Base-by-base conservation (phyloP, 2,113 vertebrate species). In the Gallinago undulata region DNA sequence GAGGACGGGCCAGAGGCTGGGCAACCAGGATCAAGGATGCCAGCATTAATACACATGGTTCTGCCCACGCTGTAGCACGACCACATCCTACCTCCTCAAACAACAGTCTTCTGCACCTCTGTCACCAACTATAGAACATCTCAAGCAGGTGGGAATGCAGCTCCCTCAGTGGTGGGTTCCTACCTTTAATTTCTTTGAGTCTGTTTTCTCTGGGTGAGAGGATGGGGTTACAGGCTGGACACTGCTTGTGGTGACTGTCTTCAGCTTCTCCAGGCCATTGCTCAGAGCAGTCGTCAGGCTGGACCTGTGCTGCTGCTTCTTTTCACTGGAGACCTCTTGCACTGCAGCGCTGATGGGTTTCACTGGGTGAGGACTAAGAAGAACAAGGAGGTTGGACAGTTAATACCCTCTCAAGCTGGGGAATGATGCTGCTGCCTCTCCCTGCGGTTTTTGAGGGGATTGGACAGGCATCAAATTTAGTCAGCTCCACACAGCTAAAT, bases 331-430 rank as follows among this genome's bases (percentile, higher is more conserved):
- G 63, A 48, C 66, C 67, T 97, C 97, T 31, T 90, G 95, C 3
- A 75, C 87, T 0, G 94, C 84, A 5, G 98, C 84, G 7, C 97
- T 99, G 96, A 99, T 98, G 68, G 99, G 99, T 97, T 98, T 99
- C 98, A 99, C 99, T 0, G 98, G 98, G 91, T 99, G 99, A 24
- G 99, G 99, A 91, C 99, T 99, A 97, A 1, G 48, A 66, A 89
- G 56, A 91, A 67, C 80, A 96, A 84, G 25, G 22, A 53, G 79
- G 50, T 28, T 3, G 89, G 7, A 85, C 41, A 37, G 3, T 96
- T 56, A 96, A n/a, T 57, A 41, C 45, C 43, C 11, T 16, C 41
- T 6, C 2, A 4, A 69, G 73, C 48, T 39, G 41, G 4, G 31
- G 37, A 69, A 7, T 1, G 18, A 43, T 0, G 2, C 63, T 9